phyloP scores from a whole-genome alignment of 2,113 vertebrate species.

The Callaeas wilsoni region DNA sequence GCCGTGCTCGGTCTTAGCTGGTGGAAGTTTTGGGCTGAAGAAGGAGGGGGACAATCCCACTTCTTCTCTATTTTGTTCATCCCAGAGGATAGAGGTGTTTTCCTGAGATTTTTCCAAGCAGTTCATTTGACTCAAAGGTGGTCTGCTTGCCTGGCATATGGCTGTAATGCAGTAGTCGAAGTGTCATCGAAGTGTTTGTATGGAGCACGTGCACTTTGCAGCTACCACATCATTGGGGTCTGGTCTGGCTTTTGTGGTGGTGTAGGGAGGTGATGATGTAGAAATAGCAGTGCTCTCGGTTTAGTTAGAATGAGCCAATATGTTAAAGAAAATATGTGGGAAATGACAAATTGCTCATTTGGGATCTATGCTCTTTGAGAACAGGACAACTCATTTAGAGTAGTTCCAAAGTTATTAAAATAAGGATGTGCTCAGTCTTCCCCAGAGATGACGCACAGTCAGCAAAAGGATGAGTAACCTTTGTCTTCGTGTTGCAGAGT shows the following conservation, averaged over 20 bases:
- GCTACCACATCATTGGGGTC: rapidly evolving
- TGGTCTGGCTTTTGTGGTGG: neutral
- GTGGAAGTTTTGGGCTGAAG: neutral
- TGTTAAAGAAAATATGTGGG: neutral
- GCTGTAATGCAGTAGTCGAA: neutral
- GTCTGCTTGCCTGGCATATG: neutral
- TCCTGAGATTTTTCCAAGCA: neutral
- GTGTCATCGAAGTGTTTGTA: neutral
- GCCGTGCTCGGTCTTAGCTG: neutral
- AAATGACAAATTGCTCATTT: neutral
- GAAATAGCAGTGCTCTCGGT: neutral
- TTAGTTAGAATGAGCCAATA: neutral
- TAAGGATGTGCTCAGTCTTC: neutral
- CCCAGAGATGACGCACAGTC: neutral
- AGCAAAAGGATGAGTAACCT: neutral
- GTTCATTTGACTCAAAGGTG: neutral
- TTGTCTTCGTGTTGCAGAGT: neutral
- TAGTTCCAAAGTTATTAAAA: neutral
- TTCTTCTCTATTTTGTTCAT: neutral
- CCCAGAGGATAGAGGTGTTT: neutral
- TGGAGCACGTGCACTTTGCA: neutral
- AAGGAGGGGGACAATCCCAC: neutral
- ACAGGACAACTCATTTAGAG: neutral
- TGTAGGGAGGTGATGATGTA: neutral
- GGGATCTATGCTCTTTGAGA: neutral